Evolutionary conservation across 2,888 invertebrate genomes (phyloP).

Genomic region (Pomacea canaliculata): DNA sequence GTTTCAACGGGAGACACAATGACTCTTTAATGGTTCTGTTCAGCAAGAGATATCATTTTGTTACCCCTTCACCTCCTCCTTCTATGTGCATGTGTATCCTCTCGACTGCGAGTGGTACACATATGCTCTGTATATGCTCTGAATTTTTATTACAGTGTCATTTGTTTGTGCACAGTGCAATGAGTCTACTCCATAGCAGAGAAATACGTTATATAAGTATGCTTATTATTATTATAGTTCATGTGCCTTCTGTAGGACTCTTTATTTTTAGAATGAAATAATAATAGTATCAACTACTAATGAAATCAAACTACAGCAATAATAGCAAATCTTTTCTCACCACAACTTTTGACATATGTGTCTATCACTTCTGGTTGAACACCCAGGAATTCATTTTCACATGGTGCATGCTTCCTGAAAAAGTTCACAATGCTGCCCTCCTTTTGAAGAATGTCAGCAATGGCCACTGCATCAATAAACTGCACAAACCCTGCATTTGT

Average conservation of each 20-base stretch:
- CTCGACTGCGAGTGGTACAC: neutral
- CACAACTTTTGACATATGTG: constrained; percentile 86
- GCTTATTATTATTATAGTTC: too few species aligned
- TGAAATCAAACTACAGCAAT: neutral
- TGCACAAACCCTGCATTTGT: constrained; percentile 83
- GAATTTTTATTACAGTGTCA: neutral
- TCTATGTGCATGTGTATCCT: neutral
- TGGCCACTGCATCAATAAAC: constrained; percentile 91
- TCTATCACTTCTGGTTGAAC: constrained; percentile 96
- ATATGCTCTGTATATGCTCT: neutral
- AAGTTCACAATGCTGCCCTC: constrained; percentile 93
- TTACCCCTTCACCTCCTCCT: too few species aligned
- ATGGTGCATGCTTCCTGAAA: constrained; percentile 90
- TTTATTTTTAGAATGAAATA: neutral
- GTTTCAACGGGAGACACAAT: too few species aligned
- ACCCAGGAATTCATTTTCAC: constrained; percentile 88
- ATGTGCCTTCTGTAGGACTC: too few species aligned
- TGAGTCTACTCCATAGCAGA: too few species aligned
- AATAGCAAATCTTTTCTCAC: constrained; percentile 65
- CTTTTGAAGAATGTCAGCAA: constrained; percentile 82
- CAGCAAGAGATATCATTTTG: too few species aligned
- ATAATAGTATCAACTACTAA: neutral
- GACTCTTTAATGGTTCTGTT: too few species aligned
- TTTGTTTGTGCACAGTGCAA: neutral
- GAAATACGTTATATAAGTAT: too few species aligned